A percentile compares a stretch with the other conserved stretches of the same genome.
phyloP scores from a whole-genome alignment of 2,888 invertebrate genomes.

The Bibio marci region DNA sequence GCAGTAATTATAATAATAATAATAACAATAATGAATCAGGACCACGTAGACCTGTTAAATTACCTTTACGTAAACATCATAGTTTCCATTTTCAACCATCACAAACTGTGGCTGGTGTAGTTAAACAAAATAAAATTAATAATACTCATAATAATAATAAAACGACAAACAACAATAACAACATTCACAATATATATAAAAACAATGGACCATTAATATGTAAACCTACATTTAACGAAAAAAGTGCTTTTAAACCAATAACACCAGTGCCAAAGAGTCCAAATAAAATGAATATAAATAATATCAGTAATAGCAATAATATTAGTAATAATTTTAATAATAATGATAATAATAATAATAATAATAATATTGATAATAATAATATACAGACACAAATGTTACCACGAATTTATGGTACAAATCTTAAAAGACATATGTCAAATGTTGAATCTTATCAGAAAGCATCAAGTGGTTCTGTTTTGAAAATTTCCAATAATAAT shows the following conservation, averaged over 20 bases:
- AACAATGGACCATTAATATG: conserved; percentile 19
- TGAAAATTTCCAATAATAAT: conserved; percentile 6
- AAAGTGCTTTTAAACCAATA: conserved; percentile 27
- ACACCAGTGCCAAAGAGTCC: conserved; percentile 16
- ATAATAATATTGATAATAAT: background rate
- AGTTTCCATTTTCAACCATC: conserved; percentile 28
- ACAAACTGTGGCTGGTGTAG: conserved; percentile 23
- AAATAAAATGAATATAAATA: background rate
- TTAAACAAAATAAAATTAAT: conserved; percentile 9
- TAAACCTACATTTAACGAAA: conserved; percentile 20
- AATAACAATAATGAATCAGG: background rate
- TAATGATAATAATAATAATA: conserved; percentile 4
- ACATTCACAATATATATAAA: conserved; percentile 7
- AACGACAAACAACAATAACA: background rate
- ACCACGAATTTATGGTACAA: conserved; percentile 14
- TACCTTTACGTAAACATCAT: conserved; percentile 29
- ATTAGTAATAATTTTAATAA: conserved; percentile 20
- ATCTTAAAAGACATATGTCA: conserved; percentile 12
- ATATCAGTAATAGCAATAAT: conserved; percentile 23
- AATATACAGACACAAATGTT: background rate
- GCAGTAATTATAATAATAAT: background rate
- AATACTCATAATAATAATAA: conserved; percentile 9
- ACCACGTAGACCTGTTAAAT: conserved; percentile 18
- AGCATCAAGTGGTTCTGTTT: no score
- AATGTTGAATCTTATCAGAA: conserved; percentile 14